Conservation (phyloP, 2,113 vertebrate genomes). For the Athene noctua region DNA sequence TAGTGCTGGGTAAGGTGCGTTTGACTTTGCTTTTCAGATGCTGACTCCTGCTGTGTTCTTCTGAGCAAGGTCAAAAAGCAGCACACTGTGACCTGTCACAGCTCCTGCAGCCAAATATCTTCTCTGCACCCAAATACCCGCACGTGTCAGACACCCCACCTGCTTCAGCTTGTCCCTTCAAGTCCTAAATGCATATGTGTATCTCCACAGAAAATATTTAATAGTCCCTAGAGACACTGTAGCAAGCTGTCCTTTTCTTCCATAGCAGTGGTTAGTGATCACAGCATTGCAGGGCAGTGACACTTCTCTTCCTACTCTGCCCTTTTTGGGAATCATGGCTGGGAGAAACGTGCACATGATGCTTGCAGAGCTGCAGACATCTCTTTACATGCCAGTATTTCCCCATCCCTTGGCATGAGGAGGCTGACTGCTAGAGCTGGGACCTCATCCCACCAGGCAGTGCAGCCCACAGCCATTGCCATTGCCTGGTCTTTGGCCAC, state of each 20-base stretch:
- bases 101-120: neutral
- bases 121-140: neutral
- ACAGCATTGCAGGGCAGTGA: neutral
- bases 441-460: neutral
- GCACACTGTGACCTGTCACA: neutral
- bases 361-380: neutral
- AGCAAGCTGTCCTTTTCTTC: neutral
- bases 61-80: neutral
- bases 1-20: neutral
- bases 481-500: neutral
- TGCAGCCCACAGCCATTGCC: neutral
- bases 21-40: neutral
- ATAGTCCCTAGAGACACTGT: neutral
- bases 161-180: neutral
- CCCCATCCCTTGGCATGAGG: neutral
- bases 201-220: neutral
- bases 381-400: neutral
- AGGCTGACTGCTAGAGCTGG: neutral
- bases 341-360: neutral
- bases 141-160: rapidly evolving
- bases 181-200: neutral
- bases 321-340: neutral
- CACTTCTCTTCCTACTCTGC: neutral
- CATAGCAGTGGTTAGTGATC: neutral
- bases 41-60: neutral